Conservation (phyloP, 2,113 vertebrate genomes). For the Struthio camelus region DNA sequence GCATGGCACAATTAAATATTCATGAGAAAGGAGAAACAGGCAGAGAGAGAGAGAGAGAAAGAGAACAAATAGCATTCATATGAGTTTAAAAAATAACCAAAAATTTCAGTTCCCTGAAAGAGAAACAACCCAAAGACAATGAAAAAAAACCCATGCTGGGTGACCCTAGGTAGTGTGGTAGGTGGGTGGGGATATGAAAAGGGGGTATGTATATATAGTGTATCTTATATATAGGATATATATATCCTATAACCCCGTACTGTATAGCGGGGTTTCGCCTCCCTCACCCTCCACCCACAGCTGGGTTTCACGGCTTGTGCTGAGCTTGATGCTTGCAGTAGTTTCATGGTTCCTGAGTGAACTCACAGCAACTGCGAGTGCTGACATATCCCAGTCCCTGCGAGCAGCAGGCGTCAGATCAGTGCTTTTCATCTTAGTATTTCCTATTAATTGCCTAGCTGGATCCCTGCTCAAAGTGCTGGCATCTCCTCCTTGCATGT, state of each 20-base stretch:
- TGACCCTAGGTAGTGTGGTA: not conserved
- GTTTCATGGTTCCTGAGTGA: not conserved
- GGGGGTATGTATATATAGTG: not conserved
- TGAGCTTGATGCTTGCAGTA: not conserved
- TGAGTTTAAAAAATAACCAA: not conserved
- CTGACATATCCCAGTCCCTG: not conserved
- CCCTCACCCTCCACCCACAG: not conserved
- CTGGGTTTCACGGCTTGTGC: not conserved
- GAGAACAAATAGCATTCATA: not conserved
- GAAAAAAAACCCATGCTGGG: not conserved
- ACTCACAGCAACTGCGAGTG: not conserved
- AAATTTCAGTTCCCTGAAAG: not conserved
- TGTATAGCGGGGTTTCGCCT: not conserved
- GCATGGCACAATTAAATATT: not conserved
- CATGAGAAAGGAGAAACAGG: not conserved
- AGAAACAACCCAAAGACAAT: not conserved
- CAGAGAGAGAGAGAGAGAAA: not conserved
- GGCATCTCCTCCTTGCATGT: rapidly evolving
- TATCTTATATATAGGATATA: no score
- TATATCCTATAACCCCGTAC: no score
- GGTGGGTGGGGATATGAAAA: not conserved
- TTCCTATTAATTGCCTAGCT: not conserved
- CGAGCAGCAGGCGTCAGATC: not conserved
- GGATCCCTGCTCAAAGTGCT: not conserved
- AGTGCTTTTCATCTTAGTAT: not conserved